These are phyloP conservation scores for Acanthosepion pharaonis DNA, from an alignment of 2,888 invertebrate species.

Conservation along the genomic window DNA sequence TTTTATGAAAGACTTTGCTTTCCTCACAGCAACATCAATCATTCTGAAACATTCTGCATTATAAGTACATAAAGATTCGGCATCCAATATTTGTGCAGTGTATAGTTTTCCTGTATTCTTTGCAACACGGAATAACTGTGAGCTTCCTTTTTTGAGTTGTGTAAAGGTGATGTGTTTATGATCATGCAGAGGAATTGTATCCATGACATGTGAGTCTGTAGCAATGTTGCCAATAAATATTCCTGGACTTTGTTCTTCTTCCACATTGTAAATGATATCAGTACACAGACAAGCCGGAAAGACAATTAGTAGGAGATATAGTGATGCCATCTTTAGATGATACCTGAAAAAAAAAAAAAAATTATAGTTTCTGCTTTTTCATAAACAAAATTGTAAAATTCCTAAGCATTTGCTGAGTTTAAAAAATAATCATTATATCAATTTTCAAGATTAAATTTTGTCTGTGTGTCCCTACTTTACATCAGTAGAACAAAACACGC, in stretches of 20 bases:
- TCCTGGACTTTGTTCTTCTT: background rate
- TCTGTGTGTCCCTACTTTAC: too few species aligned
- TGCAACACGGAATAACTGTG: background rate
- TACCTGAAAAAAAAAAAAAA: too few species aligned
- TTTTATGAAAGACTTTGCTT: background rate
- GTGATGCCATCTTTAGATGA: background rate
- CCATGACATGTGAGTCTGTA: background rate
- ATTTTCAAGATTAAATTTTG: too few species aligned
- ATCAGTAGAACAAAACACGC: too few species aligned
- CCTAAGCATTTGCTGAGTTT: too few species aligned
- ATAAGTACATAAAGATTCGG: background rate
- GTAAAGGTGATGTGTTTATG: background rate
- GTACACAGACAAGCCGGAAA: background rate
- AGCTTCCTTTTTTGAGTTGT: background rate
- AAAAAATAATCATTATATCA: too few species aligned
- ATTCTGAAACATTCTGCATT: background rate
- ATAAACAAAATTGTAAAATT: too few species aligned
- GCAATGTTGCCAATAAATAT: background rate
- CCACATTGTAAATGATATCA: background rate
- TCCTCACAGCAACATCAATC: background rate
- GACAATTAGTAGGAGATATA: background rate
- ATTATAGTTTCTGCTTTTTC: too few species aligned
- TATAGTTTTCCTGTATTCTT: background rate
- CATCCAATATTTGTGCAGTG: slow-evolving; percentile 9
- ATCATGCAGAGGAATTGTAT: background rate